Base-by-base conservation (phyloP, 1,140 invertebrate species). In the Drosophila ercepeae region DNA sequence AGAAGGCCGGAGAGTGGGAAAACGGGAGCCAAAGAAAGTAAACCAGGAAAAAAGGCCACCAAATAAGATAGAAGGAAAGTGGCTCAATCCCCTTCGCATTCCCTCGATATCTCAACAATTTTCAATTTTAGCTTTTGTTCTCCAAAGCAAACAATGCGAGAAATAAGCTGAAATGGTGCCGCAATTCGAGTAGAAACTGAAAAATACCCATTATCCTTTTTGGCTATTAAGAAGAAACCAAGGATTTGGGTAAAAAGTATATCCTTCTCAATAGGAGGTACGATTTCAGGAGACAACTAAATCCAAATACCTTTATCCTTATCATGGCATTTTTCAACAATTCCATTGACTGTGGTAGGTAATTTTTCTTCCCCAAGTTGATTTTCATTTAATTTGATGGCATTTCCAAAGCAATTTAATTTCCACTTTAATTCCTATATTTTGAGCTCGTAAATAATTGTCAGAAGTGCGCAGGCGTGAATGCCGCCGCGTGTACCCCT, bases 121-220 rank as follows among this genome's bases (percentile, higher is more conserved):
- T 86, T 86, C 82, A 86, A 86, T 86, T 86, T 86, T 89, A 82
- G 82, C 82, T 86, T 86, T 86, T 86, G 82, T 86, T 88, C 78
- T 75, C 44, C 7, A 42, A 52, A 46, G 65, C 75, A 79, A 84
- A 86, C 72, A 81, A 76, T 58, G 58, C 58, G 69, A 61, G 21
- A 45, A 42, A 55, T 19, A 51, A 29, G 21, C 65, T 61, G 54
- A n/a, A n/a, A 50, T 18, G n/a, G 23, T 34, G 7, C 19, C 29
- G n/a, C 8, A 6, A 3, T 8, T 8, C 14, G 16, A 6, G 19
- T 25, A 9, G 0, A 7, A n/a, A 64, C 44, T 25, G 0, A n/a
- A 32, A 8, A 19, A 19, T 63, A 21, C 32, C 23, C 4, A 5
- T 48, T 39, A 64, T 18, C 16, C 1, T 13, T 3, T 13, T 51